Conservation (phyloP, 2,797 vertebrate genomes). For the Hippopotamyrus pictus region DNA sequence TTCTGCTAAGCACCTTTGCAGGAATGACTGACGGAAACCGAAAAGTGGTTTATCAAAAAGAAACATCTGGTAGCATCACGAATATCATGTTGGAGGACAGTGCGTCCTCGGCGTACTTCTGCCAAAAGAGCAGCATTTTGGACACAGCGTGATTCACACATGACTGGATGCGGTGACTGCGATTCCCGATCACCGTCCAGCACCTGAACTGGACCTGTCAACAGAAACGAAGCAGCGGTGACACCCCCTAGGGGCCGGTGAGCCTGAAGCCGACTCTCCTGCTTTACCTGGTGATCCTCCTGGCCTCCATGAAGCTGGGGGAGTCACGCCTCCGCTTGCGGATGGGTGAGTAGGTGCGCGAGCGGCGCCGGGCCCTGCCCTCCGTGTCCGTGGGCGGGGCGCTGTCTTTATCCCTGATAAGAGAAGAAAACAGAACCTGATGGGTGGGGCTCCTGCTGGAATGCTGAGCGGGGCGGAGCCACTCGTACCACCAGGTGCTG, state of each 20-base stretch:
- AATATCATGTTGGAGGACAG: background rate
- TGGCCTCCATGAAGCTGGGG: slow-evolving; percentile 96
- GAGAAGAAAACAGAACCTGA: background rate
- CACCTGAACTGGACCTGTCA: background rate
- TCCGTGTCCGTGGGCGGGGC: slow-evolving; percentile 77
- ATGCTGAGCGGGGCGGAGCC: background rate
- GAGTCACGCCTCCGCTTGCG: slow-evolving; percentile 92
- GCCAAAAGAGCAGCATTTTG: background rate
- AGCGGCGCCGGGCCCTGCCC: slow-evolving; percentile 78
- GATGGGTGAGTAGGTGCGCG: slow-evolving; percentile 94
- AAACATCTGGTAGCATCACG: background rate
- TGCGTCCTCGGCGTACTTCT: background rate
- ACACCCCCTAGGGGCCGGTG: background rate
- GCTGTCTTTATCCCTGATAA: slow-evolving; percentile 78
- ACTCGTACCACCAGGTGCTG: background rate
- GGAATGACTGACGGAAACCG: background rate
- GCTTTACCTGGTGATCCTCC: slow-evolving; percentile 90
- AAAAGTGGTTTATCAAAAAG: background rate
- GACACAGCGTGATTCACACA: background rate
- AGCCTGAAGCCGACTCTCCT: background rate
- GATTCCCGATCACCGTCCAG: background rate
- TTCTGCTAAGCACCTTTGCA: background rate
- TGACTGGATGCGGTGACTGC: background rate
- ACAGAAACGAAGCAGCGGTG: background rate
- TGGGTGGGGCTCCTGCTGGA: background rate